These are phyloP conservation scores for Oryctes rhinoceros DNA, from an alignment of 1,140 invertebrate species.

Conservation along the genomic window DNA sequence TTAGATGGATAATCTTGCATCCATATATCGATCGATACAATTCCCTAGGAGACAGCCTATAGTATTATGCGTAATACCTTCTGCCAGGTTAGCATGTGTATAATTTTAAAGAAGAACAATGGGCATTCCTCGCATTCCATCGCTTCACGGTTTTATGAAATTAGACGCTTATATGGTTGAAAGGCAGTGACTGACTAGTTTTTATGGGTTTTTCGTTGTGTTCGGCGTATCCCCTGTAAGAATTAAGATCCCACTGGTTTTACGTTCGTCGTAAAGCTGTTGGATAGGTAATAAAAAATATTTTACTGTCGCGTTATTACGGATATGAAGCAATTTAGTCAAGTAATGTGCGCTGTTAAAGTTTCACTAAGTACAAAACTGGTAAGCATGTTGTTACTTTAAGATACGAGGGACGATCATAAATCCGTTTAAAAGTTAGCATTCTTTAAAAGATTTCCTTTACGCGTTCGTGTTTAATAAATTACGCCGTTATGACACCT, in stretches of 20 bases:
- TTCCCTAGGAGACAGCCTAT: no score
- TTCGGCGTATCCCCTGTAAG: background rate
- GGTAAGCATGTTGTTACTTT: background rate
- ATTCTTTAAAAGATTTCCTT: background rate
- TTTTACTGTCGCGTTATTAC: constrained; percentile 12
- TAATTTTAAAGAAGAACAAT: background rate
- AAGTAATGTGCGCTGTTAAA: background rate
- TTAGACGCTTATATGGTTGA: background rate
- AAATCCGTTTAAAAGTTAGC: background rate
- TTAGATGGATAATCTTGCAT: no score
- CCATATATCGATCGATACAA: no score
- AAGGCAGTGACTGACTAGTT: background rate
- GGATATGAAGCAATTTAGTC: background rate
- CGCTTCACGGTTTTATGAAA: constrained; percentile 1
- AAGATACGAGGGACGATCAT: background rate
- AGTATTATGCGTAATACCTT: background rate
- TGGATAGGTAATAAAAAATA: constrained; percentile 29
- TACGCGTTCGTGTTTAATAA: background rate
- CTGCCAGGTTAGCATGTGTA: background rate
- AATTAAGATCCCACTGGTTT: constrained; percentile 7
- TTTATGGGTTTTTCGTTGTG: background rate
- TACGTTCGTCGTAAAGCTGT: background rate
- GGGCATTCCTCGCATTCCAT: background rate
- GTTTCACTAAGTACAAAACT: background rate
- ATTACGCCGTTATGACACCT: background rate